These are phyloP conservation scores for Gymnocephalus cernua DNA, from an alignment of 2,113 vertebrate species.

Conservation along the genomic window DNA sequence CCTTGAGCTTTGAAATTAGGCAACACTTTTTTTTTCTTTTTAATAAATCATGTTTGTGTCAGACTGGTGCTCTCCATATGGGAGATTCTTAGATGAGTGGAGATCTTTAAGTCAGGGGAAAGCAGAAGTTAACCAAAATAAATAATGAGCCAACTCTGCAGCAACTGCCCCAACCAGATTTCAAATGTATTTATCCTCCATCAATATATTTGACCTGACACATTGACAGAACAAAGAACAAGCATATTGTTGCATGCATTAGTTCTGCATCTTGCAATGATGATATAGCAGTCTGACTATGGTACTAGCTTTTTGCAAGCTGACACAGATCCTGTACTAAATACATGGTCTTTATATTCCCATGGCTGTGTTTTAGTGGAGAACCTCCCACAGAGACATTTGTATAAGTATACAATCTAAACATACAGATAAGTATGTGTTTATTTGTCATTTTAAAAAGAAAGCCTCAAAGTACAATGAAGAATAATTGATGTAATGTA, in stretches of 20 bases:
- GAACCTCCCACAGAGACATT: neutral
- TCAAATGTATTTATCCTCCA: neutral
- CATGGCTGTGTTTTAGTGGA: neutral
- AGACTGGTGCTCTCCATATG: neutral
- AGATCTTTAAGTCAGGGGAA: neutral
- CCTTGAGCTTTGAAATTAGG: constrained; percentile 4
- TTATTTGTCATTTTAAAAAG: neutral
- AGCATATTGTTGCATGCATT: neutral
- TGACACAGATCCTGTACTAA: neutral
- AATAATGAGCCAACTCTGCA: neutral
- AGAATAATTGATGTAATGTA: neutral
- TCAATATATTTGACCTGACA: neutral
- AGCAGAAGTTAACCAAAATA: neutral
- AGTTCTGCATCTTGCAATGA: neutral
- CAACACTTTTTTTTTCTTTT: neutral
- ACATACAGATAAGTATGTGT: neutral
- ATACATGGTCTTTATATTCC: neutral
- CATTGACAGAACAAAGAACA: neutral
- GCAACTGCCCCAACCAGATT: neutral
- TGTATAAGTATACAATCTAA: neutral
- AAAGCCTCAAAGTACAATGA: neutral
- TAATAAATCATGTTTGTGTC: constrained; percentile 2
- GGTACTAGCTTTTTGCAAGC: neutral
- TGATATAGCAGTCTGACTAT: neutral
- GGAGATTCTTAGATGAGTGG: neutral